Percentiles rank a stretch among this genome's conserved stretches.
phyloP scores from a whole-genome alignment of 2,797 vertebrate species.

The Phrynocephalus guinanensis region DNA sequence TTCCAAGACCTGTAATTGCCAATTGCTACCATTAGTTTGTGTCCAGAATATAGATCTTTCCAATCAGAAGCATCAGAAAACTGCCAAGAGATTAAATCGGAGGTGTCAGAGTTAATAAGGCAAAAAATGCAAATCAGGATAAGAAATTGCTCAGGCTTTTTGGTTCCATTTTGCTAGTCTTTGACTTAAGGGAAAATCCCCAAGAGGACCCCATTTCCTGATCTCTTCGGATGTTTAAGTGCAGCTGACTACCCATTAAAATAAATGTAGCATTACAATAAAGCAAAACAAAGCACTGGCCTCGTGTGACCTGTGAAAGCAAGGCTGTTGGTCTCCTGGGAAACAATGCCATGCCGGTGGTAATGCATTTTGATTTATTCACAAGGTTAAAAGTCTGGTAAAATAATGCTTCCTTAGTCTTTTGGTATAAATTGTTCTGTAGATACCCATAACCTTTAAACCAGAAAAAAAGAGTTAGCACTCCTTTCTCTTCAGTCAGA shows the following conservation, averaged over 20 bases:
- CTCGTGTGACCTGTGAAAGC: background rate
- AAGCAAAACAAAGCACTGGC: fast-evolving
- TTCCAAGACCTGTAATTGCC: background rate
- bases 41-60: background rate
- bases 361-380: constrained; percentile 21
- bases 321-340: background rate
- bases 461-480: background rate
- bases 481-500: background rate
- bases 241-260: background rate
- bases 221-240: background rate
- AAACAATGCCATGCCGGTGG: background rate
- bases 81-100: background rate
- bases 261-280: fast-evolving
- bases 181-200: background rate
- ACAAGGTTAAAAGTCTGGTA: background rate
- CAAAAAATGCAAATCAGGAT: background rate
- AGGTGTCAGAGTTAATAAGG: background rate
- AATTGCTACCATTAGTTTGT: background rate
- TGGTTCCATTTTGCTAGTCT: background rate
- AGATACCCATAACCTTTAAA: fast-evolving
- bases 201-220: background rate
- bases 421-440: background rate
- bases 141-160: fast-evolving
- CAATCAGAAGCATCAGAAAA: fast-evolving
- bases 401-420: constrained; percentile 11